Percentiles rank a stretch among this genome's conserved stretches.
Evolutionary conservation across 2,797 vertebrate genomes (phyloP).

Genomic region (Clarias laeviceps): DNA sequence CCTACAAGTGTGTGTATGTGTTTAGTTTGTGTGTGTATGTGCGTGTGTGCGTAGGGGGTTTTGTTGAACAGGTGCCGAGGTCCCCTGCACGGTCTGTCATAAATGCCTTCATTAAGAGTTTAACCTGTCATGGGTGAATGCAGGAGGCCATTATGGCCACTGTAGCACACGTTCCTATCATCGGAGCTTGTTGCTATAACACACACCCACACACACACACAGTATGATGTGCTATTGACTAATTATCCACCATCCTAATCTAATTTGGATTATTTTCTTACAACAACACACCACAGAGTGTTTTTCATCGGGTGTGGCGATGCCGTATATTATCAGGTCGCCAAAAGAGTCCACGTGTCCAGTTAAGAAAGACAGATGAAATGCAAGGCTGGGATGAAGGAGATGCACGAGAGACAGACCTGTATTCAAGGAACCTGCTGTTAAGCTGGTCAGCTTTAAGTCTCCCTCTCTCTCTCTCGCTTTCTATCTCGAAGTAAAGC

Average conservation of each 20-base stretch:
- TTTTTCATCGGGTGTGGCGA: neutral
- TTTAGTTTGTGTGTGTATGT: conserved; percentile 29
- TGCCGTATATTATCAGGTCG: neutral
- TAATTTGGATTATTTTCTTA: neutral
- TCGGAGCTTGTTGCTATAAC: conserved; percentile 64
- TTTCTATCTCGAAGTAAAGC: neutral
- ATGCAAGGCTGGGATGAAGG: neutral
- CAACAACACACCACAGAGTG: neutral
- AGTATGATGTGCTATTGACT: neutral
- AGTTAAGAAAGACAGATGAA: neutral
- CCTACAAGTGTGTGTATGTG: conserved; percentile 50
- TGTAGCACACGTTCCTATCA: conserved; percentile 74
- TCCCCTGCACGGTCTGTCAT: conserved; percentile 64
- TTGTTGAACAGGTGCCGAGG: conserved; percentile 75
- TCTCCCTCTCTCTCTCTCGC: neutral
- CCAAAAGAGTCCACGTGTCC: neutral
- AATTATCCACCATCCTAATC: neutral
- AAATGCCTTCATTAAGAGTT: conserved; percentile 74
- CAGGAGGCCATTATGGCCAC: conserved; percentile 71
- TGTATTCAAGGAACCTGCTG: neutral
- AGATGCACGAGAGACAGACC: neutral
- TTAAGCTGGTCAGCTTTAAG: neutral
- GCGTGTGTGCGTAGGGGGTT: conserved; percentile 42
- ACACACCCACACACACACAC: conserved; percentile 60
- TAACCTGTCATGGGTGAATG: conserved; percentile 79